Evolutionary conservation across 2,888 invertebrate genomes (phyloP), one percentile per base, ranked within the genome.

Genomic region (Cerastis rubricosa): DNA sequence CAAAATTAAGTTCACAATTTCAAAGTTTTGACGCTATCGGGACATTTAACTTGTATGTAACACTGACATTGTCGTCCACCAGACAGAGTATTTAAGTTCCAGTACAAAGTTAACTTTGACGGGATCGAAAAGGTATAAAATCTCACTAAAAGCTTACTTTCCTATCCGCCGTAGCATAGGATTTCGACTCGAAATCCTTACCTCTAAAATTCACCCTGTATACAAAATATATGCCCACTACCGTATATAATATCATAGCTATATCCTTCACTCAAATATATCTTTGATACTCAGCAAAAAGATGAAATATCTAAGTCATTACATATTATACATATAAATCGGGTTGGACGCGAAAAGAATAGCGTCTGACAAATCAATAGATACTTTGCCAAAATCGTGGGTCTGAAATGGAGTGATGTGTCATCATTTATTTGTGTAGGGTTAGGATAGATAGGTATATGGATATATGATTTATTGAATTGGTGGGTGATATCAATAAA

Each of bases 301-400:
- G 12, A 66, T 51, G 63, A 78, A 81, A 77, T 54, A 75, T 74
- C 45, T 35, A 45, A 54, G 69, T 69, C 76, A 74, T 76, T 69
- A 69, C 69, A 22, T n/a, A n/a, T n/a, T n/a, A n/a, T 69, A 66
- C 71, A n/a, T 65, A 63, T 57, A 84, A 64, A 84, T 84, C 72
- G 74, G 67, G 51, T 67, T 68, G n/a, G 43, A 61, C 45, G 70
- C 54, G 65, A 75, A 83, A 78, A 71, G 65, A 74, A 70, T 65
- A 19, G 54, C 12, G 25, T 45, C 45, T 64, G 71, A 74, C 74
- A 19, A 47, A 68, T 71, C 82, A 65, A 78, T 78, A 57, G 67
- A 65, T 65, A 75, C 40, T 72, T 70, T 51, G 66, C 25, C 25
- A 85, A 75, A 75, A 71, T 77, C 17, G 54, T 49, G 67, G 40